phyloP scores from a whole-genome alignment of 2,888 invertebrate species.

The Spilarctia lutea region DNA sequence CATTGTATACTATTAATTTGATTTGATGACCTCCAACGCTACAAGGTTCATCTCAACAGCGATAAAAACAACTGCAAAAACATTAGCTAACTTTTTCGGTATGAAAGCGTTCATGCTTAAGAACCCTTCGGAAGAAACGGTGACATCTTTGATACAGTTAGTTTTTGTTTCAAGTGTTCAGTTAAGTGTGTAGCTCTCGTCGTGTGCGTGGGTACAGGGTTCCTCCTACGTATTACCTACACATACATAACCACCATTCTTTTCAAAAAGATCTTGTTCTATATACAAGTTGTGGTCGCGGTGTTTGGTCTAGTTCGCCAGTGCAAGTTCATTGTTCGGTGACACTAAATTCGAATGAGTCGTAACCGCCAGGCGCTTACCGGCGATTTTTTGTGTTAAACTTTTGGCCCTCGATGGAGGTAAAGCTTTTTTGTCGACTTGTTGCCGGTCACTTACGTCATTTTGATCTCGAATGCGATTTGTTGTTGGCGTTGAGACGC shows the following conservation, averaged over 20 bases:
- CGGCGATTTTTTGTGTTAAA: conserved; percentile 69
- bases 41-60: conserved; percentile 53
- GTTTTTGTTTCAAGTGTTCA: conserved; percentile 46
- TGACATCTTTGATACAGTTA: conserved; percentile 60
- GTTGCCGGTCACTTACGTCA: conserved; percentile 75
- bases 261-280: conserved; percentile 68
- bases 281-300: conserved; percentile 73
- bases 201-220: conserved; percentile 62
- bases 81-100: conserved; percentile 35
- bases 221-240: conserved; percentile 65
- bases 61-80: conserved; percentile 45
- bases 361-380: conserved; percentile 75
- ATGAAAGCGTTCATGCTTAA: conserved; percentile 54
- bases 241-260: conserved; percentile 62
- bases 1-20: conserved; percentile 50
- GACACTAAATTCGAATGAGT: conserved; percentile 57
- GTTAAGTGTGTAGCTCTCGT: conserved; percentile 49
- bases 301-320: conserved; percentile 85
- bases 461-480: conserved; percentile 70
- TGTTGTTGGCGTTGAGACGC: conserved; percentile 85
- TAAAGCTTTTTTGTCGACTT: conserved; percentile 74
- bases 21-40: conserved; percentile 61
- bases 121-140: conserved; percentile 41
- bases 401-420: conserved; percentile 69
- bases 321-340: conserved; percentile 85